These are phyloP conservation scores for Cyprichromis sp. DNA, from an alignment of 2,113 vertebrate genomes.

Conservation along the genomic window DNA sequence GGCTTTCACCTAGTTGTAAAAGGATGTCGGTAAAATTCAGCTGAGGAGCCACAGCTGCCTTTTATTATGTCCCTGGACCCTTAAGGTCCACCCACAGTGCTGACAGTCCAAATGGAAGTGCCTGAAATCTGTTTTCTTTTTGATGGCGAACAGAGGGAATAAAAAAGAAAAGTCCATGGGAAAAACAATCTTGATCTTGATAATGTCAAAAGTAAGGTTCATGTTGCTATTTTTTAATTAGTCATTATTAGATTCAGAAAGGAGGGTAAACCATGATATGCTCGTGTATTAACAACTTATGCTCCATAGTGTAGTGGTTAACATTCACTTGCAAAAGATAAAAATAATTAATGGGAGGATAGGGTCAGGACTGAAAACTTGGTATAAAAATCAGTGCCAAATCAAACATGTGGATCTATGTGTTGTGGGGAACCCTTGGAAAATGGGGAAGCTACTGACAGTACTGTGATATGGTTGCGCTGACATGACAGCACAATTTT, in stretches of 20 bases:
- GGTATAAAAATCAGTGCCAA: not conserved
- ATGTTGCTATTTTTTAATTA: not conserved
- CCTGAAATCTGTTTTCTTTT: not conserved
- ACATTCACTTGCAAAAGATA: not conserved
- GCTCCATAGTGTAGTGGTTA: not conserved
- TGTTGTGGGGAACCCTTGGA: not conserved
- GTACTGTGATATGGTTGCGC: not conserved
- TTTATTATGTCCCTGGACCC: not conserved
- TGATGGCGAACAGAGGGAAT: not conserved
- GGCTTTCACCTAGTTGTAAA: not conserved
- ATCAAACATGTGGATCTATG: not conserved
- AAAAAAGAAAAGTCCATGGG: not conserved
- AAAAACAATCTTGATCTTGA: not conserved
- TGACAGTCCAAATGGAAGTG: not conserved
- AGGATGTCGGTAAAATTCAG: not conserved
- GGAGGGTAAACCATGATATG: not conserved
- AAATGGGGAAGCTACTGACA: not conserved
- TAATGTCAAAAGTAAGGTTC: not conserved
- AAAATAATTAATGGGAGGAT: not conserved
- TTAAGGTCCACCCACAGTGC: not conserved
- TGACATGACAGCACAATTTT: not conserved
- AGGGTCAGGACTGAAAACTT: not conserved
- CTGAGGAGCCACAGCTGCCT: not conserved
- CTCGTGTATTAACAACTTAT: not conserved
- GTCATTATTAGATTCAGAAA: not conserved